phyloP scores from a whole-genome alignment of 2,797 vertebrate species.

The Notoglanidium macrostoma region DNA sequence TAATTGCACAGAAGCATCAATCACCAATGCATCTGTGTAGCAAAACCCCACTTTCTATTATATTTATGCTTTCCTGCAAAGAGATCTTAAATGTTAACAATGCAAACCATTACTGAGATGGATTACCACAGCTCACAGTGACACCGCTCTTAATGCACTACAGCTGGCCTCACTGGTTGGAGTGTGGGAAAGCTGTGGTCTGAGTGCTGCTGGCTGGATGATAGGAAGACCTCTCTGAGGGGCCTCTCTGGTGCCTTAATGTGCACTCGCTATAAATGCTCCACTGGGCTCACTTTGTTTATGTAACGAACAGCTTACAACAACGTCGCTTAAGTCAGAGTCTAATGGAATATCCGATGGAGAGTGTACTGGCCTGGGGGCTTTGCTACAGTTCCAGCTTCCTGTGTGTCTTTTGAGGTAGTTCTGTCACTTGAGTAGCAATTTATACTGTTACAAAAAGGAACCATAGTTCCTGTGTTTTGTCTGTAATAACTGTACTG shows the following conservation, averaged over 20 bases:
- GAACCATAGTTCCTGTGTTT: not conserved
- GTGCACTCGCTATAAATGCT: constrained; percentile 37
- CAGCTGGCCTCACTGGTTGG: constrained; percentile 14
- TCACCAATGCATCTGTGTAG: not conserved
- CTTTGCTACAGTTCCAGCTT: not conserved
- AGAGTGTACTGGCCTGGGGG: not conserved
- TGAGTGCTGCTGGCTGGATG: not conserved
- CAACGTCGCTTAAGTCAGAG: not conserved
- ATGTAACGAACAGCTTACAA: constrained; percentile 29
- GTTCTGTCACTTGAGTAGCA: not conserved
- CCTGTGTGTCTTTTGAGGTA: not conserved
- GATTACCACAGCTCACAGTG: not conserved
- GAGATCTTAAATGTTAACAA: not conserved
- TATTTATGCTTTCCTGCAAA: not conserved
- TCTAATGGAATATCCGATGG: constrained; percentile 36
- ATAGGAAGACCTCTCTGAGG: constrained; percentile 23
- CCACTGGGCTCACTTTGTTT: constrained; percentile 32
- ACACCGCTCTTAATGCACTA: constrained; percentile 26
- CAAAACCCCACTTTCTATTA: not conserved
- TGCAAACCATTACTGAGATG: constrained; percentile 6
- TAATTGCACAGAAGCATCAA: not conserved
- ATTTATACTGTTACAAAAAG: not conserved
- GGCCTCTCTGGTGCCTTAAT: constrained; percentile 47
- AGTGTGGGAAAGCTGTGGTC: constrained; percentile 33
- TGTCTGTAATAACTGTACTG: not conserved